A percentile compares a stretch with the other conserved stretches of the same genome.
Evolutionary conservation across 2,113 vertebrate species (phyloP).

Genomic region (Pyrgilauda ruficollis): DNA sequence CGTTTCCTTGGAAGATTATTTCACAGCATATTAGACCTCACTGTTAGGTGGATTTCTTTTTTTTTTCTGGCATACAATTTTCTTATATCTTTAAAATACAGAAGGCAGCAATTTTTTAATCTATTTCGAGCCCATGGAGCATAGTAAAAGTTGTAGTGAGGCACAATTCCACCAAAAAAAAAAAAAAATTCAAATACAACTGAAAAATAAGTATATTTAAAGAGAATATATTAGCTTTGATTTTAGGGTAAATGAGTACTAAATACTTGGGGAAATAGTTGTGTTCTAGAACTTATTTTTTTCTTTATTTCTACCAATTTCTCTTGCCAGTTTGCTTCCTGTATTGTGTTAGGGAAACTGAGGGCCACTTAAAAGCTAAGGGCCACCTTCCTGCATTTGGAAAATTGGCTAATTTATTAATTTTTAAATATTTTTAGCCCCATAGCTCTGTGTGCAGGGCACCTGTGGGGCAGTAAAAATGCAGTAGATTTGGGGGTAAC

Average conservation of each 20-base stretch:
- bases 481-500: not conserved
- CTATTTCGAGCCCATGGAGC: not conserved
- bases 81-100: not conserved
- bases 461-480: not conserved
- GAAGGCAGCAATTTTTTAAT: not conserved
- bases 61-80: not conserved
- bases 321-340: not conserved
- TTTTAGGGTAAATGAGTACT: not conserved
- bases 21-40: not conserved
- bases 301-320: not conserved
- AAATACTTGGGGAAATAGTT: not conserved
- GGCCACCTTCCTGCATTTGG: not conserved
- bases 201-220: not conserved
- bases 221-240: not conserved
- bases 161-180: not conserved
- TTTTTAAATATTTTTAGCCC: not conserved
- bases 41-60: not conserved
- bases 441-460: not conserved
- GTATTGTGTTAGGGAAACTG: not conserved
- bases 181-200: not conserved
- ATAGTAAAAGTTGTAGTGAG: not conserved
- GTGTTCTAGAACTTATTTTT: not conserved
- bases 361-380: not conserved
- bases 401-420: not conserved
- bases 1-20: constrained; percentile 19